phyloP scores from a whole-genome alignment of 2,888 invertebrate species.

The Brachyptera putata region DNA sequence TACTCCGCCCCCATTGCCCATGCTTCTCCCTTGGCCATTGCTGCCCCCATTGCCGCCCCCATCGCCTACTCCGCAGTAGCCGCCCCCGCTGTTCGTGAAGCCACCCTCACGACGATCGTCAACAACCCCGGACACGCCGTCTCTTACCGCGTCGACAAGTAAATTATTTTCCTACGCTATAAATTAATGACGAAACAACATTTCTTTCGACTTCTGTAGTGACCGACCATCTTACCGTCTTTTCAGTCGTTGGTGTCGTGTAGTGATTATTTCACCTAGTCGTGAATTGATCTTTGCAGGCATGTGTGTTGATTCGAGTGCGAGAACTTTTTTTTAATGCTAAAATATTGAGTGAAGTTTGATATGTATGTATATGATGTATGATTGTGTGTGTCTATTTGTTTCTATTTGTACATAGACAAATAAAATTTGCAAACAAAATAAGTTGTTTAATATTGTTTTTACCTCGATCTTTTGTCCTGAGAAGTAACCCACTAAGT shows the following conservation, averaged over 20 bases:
- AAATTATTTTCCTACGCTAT: too few species aligned
- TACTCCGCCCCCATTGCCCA: too few species aligned
- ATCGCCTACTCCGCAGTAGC: constrained; percentile 28
- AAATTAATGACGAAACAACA: too few species aligned
- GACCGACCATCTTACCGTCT: too few species aligned
- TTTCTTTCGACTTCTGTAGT: too few species aligned
- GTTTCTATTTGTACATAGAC: constrained; percentile 20
- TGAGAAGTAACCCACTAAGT: too few species aligned
- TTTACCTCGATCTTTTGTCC: too few species aligned
- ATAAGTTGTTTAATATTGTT: too few species aligned
- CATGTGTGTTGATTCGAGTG: neutral
- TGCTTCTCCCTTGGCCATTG: constrained; percentile 21
- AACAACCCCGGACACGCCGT: constrained; percentile 47
- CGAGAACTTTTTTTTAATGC: neutral
- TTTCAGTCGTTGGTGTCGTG: too few species aligned
- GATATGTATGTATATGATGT: constrained; percentile 15
- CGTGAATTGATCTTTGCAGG: neutral
- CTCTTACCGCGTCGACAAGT: constrained; percentile 45
- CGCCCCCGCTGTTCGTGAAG: constrained; percentile 37
- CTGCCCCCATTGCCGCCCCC: constrained; percentile 27
- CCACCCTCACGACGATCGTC: constrained; percentile 43
- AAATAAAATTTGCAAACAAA: constrained; percentile 16
- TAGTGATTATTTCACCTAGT: neutral
- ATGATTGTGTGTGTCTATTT: constrained; percentile 20
- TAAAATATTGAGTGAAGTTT: constrained; percentile 15